These are phyloP conservation scores for Lochmaea capreae DNA, from an alignment of 2,888 invertebrate genomes.

Conservation along the genomic window DNA sequence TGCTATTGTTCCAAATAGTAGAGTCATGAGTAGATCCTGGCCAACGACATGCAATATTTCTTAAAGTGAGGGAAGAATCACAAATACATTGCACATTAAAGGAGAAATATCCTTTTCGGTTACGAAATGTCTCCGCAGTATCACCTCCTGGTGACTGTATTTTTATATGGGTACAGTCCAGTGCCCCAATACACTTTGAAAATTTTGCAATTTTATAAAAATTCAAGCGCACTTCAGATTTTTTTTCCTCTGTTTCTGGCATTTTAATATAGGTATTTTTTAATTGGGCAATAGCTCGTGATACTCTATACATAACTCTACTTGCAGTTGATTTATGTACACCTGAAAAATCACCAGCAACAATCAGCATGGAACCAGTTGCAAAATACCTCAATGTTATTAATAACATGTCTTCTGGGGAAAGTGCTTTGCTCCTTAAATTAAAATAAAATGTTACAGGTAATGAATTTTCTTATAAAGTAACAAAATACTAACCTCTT, in stretches of 20 bases:
- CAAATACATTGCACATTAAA: constrained; percentile 52
- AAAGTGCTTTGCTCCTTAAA: neutral
- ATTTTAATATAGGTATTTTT: too few species aligned
- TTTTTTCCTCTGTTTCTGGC: too few species aligned
- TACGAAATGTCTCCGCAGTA: constrained; percentile 51
- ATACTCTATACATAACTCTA: too few species aligned
- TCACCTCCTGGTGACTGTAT: constrained; percentile 52
- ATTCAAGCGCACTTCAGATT: too few species aligned
- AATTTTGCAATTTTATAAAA: too few species aligned
- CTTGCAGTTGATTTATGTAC: neutral
- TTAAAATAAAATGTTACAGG: constrained; percentile 20
- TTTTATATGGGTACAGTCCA: constrained; percentile 50
- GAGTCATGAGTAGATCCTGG: too few species aligned
- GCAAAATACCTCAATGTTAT: too few species aligned
- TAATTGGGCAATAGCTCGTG: too few species aligned
- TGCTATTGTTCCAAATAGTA: too few species aligned
- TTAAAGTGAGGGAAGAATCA: constrained; percentile 37
- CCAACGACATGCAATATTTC: constrained; percentile 50
- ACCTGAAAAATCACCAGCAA: constrained; percentile 8
- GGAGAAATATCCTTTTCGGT: constrained; percentile 51
- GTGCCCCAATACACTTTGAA: too few species aligned
- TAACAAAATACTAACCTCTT: constrained; percentile 12
- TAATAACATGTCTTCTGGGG: too few species aligned
- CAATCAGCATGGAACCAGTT: too few species aligned
- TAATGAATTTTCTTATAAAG: constrained; percentile 13